A percentile compares a stretch with the other conserved stretches of the same genome.
phyloP scores from a whole-genome alignment of 2,113 vertebrate species.

The Choloepus hoffmanni region DNA sequence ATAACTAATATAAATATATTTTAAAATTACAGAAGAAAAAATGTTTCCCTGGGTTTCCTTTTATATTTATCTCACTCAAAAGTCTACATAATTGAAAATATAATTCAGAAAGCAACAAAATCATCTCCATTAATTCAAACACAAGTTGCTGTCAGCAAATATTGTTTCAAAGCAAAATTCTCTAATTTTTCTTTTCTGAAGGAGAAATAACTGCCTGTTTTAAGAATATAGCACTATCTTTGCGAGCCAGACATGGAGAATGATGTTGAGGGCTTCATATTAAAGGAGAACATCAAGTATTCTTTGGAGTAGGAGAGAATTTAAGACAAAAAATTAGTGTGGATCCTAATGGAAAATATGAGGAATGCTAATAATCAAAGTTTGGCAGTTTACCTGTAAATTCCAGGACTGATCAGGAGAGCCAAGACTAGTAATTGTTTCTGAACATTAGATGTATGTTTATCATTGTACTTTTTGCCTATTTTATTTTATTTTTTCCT shows the following conservation, averaged over 20 bases:
- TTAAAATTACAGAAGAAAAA: conserved; percentile 11
- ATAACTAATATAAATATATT: not conserved
- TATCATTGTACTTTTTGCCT: not conserved
- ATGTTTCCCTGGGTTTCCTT: not conserved
- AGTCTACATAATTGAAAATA: not conserved
- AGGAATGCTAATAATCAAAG: not conserved
- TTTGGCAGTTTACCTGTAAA: not conserved
- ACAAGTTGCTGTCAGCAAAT: not conserved
- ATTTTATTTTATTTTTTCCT: not conserved
- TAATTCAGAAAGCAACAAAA: not conserved
- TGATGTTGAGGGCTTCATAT: not conserved
- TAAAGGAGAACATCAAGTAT: not conserved
- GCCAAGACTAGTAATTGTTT: not conserved
- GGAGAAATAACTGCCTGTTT: not conserved
- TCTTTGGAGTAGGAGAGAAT: not conserved
- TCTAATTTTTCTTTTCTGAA: not conserved
- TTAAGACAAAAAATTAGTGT: not conserved
- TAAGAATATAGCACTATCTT: not conserved
- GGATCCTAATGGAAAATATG: not conserved
- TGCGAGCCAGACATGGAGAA: not conserved
- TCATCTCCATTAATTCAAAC: not conserved
- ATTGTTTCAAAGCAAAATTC: not conserved
- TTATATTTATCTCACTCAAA: not conserved
- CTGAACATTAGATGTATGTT: not conserved
- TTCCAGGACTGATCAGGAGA: not conserved